Evolutionary conservation across 2,113 vertebrate species (phyloP).

Genomic region (Lota lota): DNA sequence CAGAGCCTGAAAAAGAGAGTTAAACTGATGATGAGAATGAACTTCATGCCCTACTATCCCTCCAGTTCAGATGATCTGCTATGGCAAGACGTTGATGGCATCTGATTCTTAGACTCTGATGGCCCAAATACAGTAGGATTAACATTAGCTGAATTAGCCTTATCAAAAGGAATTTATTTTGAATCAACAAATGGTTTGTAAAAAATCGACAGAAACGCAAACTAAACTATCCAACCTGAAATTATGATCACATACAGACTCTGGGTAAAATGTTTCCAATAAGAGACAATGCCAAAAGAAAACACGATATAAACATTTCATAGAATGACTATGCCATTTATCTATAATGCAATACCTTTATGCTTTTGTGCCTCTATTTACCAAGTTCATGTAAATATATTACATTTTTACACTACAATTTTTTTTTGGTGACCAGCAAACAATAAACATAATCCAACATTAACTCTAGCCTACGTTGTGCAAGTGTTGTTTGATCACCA

Average conservation of each 20-base stretch:
- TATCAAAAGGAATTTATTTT: constrained; percentile 28
- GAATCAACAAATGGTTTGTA: constrained; percentile 1
- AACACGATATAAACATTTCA: not conserved
- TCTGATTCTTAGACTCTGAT: constrained; percentile 12
- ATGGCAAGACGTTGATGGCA: constrained; percentile 12
- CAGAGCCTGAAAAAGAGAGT: not conserved
- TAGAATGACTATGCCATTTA: not conserved
- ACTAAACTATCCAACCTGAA: not conserved
- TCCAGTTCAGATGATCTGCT: constrained; percentile 35
- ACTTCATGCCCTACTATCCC: constrained; percentile 57
- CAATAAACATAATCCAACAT: too few relatives aligned
- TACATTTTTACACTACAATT: too few relatives aligned
- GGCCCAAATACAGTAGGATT: constrained; percentile 28
- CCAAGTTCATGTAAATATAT: too few relatives aligned
- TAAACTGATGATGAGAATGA: constrained; percentile 26
- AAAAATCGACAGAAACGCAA: not conserved
- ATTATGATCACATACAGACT: not conserved
- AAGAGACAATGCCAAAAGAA: not conserved
- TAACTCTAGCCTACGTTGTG: too few relatives aligned
- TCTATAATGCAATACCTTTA: not conserved
- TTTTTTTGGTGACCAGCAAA: too few relatives aligned
- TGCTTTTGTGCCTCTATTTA: too few relatives aligned
- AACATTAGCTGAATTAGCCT: constrained; percentile 29
- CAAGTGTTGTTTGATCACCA: too few relatives aligned
- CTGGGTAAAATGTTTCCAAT: not conserved